Percentiles rank a stretch among this genome's conserved stretches.
phyloP scores from a whole-genome alignment of 1,140 invertebrate genomes.

The Drosophila guanche region DNA sequence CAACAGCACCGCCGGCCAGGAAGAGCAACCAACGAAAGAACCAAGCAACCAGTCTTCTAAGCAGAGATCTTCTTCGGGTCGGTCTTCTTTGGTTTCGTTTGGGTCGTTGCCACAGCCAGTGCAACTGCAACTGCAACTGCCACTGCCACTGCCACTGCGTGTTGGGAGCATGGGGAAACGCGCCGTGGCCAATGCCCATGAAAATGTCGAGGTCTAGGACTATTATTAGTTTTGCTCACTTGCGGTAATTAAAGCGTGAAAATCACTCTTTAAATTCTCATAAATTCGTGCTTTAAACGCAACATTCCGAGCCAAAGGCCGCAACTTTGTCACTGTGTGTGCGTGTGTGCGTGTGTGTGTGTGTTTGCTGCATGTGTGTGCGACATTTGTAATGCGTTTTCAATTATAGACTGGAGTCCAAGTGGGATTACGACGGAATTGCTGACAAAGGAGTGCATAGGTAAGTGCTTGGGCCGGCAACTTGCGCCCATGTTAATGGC shows the following conservation, averaged over 20 bases:
- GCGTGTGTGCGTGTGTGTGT: conserved; percentile 11
- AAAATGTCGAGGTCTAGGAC: conserved; percentile 34
- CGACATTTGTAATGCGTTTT: conserved; percentile 55
- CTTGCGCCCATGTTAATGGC: conserved; percentile 45
- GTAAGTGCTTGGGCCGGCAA: conserved; percentile 44
- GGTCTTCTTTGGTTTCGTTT: no score
- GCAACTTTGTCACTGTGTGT: conserved; percentile 18
- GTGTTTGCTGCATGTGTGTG: conserved; percentile 10
- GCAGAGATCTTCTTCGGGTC: background rate
- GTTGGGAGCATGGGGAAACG: no score
- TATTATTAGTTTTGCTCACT: conserved; percentile 67
- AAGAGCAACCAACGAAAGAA: conserved; percentile 4
- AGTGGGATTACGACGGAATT: conserved; percentile 35
- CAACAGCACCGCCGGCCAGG: conserved; percentile 47
- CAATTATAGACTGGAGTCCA: conserved; percentile 69
- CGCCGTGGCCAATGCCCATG: background rate
- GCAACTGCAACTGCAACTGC: no score
- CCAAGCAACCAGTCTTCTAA: background rate
- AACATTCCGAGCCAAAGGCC: conserved; percentile 45
- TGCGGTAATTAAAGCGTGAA: conserved; percentile 83
- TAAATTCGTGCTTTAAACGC: conserved; percentile 81
- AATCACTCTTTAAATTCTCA: conserved; percentile 83
- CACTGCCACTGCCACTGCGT: no score
- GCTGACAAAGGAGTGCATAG: conserved; percentile 14
- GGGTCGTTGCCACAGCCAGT: conserved; percentile 3